phyloP scores from a whole-genome alignment of 2,113 vertebrate species.

The Tetraodon nigroviridis region DNA sequence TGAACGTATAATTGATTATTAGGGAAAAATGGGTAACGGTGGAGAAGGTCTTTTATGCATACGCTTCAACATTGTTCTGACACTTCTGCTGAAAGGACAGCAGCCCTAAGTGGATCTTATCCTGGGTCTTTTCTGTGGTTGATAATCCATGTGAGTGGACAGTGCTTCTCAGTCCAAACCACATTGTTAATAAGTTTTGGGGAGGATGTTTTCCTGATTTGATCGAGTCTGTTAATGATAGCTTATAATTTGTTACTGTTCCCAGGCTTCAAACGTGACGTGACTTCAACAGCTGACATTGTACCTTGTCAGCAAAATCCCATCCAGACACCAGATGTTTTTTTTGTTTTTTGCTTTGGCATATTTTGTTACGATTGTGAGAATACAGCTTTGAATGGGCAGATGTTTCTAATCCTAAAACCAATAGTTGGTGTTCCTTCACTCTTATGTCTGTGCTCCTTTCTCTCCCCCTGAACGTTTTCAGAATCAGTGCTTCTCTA shows the following conservation, averaged over 20 bases:
- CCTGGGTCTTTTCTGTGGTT: background rate
- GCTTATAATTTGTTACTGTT: slow-evolving; percentile 26
- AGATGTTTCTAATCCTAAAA: slow-evolving; percentile 56
- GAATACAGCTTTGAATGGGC: slow-evolving; percentile 28
- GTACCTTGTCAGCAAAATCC: slow-evolving; percentile 47
- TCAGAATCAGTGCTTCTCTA: slow-evolving; percentile 36
- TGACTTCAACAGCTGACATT: slow-evolving; percentile 42
- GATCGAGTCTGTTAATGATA: slow-evolving; percentile 22
- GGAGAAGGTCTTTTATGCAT: too few relatives aligned
- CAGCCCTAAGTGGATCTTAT: background rate
- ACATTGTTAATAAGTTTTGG: background rate
- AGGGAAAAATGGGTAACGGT: too few relatives aligned
- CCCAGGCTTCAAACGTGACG: slow-evolving; percentile 22
- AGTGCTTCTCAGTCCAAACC: background rate
- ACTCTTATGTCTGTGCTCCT: slow-evolving; percentile 20
- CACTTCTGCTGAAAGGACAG: too few relatives aligned
- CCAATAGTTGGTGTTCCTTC: slow-evolving; percentile 35
- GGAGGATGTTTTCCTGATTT: slow-evolving; percentile 15
- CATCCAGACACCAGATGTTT: slow-evolving; percentile 48
- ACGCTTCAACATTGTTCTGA: too few relatives aligned
- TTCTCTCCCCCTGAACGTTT: slow-evolving; percentile 5
- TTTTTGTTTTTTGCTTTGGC: slow-evolving; percentile 14
- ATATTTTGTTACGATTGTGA: slow-evolving; percentile 17
- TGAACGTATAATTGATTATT: too few relatives aligned
- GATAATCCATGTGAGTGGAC: too few relatives aligned